phyloP scores from a whole-genome alignment of 2,888 invertebrate species.

The Calameuta pallipes region DNA sequence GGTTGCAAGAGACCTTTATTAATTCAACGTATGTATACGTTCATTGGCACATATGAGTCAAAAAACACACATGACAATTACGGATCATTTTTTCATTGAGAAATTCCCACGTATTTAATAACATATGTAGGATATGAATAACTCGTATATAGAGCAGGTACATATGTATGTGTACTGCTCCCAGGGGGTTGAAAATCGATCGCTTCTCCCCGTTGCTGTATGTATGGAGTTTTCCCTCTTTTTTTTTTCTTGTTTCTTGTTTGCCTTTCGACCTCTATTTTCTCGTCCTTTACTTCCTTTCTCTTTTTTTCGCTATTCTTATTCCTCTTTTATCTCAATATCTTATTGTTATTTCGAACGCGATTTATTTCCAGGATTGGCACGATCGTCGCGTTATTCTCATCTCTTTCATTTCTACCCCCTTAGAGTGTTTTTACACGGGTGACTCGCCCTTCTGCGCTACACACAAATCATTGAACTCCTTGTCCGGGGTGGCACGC shows the following conservation, averaged over 20 bases:
- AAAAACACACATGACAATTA: background rate
- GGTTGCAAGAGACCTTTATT: no score
- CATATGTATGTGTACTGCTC: background rate
- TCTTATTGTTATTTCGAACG: background rate
- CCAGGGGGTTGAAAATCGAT: background rate
- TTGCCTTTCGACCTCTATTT: background rate
- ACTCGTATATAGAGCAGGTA: background rate
- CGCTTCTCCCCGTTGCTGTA: background rate
- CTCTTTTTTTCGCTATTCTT: background rate
- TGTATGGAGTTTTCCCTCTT: background rate
- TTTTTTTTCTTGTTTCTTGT: background rate
- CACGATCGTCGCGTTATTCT: background rate
- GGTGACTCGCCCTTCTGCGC: background rate
- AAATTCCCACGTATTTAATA: background rate
- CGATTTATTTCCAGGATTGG: background rate
- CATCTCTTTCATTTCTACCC: background rate
- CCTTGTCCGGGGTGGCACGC: background rate
- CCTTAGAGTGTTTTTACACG: background rate
- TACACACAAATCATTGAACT: background rate
- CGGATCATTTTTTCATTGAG: background rate
- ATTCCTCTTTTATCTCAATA: background rate
- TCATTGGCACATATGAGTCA: background rate
- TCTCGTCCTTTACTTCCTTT: background rate
- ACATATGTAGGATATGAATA: background rate
- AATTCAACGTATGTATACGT: no score